Conservation (phyloP, 2,797 vertebrate genomes). For the Leptatherina wallacei region DNA sequence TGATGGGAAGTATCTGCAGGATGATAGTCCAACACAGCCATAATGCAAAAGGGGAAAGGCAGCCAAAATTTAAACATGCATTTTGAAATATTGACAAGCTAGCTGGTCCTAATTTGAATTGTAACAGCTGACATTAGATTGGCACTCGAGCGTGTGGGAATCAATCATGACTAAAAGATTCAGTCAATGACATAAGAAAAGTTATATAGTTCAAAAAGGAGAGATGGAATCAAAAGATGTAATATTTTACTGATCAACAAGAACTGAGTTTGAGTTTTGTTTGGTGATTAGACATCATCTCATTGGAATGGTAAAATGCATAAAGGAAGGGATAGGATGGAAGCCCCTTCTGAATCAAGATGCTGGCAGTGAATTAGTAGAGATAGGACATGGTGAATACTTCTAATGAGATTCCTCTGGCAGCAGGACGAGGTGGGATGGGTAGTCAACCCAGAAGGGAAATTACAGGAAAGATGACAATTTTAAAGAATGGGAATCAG, state of each 20-base stretch:
- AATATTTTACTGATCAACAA: too few species aligned
- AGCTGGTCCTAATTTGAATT: background rate
- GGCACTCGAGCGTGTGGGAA: conserved; percentile 2
- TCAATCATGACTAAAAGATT: conserved; percentile 2
- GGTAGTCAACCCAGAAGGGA: too few species aligned
- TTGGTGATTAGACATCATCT: too few species aligned
- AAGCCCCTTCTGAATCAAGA: too few species aligned
- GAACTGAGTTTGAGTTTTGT: too few species aligned
- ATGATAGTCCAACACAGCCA: background rate
- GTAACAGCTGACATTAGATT: background rate
- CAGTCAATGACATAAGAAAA: background rate
- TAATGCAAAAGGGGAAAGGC: conserved; percentile 4
- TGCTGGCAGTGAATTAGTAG: background rate
- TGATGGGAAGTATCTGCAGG: conserved; percentile 11
- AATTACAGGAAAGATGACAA: too few species aligned
- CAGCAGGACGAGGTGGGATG: too few species aligned
- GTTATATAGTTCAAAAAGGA: too few species aligned
- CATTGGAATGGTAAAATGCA: too few species aligned
- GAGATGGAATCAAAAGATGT: too few species aligned
- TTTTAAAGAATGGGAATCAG: background rate
- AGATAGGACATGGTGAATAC: background rate
- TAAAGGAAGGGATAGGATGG: too few species aligned
- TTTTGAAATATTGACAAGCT: background rate
- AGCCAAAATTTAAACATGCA: background rate
- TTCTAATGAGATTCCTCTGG: too few species aligned